These are phyloP conservation scores for Meloidogyne chitwoodi DNA, from an alignment of 1,140 invertebrate species.

Conservation along the genomic window DNA sequence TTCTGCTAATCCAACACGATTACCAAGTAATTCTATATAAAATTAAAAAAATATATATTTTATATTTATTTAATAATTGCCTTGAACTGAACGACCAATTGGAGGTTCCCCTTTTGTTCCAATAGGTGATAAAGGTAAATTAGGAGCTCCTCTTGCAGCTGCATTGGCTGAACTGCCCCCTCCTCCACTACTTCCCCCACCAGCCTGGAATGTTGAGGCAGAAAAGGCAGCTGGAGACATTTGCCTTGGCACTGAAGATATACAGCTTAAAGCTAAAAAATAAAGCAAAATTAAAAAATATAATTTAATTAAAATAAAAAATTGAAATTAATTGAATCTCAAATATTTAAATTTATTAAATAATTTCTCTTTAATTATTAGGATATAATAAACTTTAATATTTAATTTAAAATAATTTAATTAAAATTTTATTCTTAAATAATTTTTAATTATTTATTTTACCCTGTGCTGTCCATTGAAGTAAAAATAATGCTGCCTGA, in stretches of 20 bases:
- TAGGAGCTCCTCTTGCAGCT: slow-evolving; percentile 12
- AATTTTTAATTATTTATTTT: not conserved
- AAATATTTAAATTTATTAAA: too few species aligned
- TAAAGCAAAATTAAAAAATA: not conserved
- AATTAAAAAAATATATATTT: not conserved
- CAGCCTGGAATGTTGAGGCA: not conserved
- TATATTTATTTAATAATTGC: not conserved
- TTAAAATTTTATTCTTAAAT: too few species aligned
- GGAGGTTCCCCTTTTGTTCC: not conserved
- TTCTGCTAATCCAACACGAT: slow-evolving; percentile 36
- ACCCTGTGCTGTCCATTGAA: not conserved
- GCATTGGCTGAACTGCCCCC: not conserved
- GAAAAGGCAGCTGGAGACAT: not conserved
- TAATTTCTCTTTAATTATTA: too few species aligned
- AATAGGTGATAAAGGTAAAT: slow-evolving; percentile 17
- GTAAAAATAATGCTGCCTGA: not conserved
- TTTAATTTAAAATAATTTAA: too few species aligned
- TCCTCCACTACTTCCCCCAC: not conserved
- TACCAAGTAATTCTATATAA: slow-evolving; percentile 33
- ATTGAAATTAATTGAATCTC: too few species aligned
- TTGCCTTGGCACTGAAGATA: not conserved
- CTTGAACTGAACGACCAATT: not conserved
- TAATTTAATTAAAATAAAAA: too few species aligned
- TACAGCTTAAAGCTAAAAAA: not conserved
- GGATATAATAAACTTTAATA: too few species aligned